A percentile compares a stretch with the other conserved stretches of the same genome.
Conservation (phyloP, 2,113 vertebrate species). For the Helogale parvula region DNA sequence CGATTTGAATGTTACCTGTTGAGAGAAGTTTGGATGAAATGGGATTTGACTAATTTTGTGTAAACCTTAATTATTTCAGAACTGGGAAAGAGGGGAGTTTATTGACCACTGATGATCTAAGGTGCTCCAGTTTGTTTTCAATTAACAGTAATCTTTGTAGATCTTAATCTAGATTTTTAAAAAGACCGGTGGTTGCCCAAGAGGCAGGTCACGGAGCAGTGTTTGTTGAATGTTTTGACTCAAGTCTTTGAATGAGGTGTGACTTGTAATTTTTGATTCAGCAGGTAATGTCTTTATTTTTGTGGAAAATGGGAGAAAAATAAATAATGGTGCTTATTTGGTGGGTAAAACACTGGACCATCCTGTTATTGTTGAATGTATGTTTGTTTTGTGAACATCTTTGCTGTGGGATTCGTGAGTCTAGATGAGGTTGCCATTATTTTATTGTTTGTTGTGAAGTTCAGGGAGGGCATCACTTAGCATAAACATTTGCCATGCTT, state of each 20-base stretch:
- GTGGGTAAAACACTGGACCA: constrained; percentile 63
- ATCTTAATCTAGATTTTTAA: not conserved
- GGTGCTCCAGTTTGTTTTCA: constrained; percentile 45
- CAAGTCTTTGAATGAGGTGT: not conserved
- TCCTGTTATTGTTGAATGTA: constrained; percentile 75
- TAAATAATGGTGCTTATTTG: constrained; percentile 28
- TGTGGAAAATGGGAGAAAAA: constrained; percentile 48
- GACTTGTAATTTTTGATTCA: constrained; percentile 29
- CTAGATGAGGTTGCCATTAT: constrained; percentile 74
- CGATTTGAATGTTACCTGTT: constrained; percentile 2
- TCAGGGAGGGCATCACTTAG: constrained; percentile 72
- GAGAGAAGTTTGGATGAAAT: constrained; percentile 43
- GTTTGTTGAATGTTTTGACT: not conserved
- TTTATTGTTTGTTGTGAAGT: constrained; percentile 75
- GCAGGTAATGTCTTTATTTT: constrained; percentile 35
- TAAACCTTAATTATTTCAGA: constrained; percentile 46
- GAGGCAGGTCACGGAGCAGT: not conserved
- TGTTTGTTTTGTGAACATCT: constrained; percentile 81
- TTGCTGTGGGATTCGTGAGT: constrained; percentile 71
- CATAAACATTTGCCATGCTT: constrained; percentile 78
- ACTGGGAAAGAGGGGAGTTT: not conserved
- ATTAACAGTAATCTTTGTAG: constrained; percentile 49
- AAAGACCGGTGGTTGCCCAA: not conserved
- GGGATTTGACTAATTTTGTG: constrained; percentile 41
- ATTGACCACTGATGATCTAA: constrained; percentile 8